A percentile compares a stretch with the other conserved stretches of the same genome.
Evolutionary conservation across 2,888 invertebrate genomes (phyloP).

Genomic region (Pelosia muscerda): DNA sequence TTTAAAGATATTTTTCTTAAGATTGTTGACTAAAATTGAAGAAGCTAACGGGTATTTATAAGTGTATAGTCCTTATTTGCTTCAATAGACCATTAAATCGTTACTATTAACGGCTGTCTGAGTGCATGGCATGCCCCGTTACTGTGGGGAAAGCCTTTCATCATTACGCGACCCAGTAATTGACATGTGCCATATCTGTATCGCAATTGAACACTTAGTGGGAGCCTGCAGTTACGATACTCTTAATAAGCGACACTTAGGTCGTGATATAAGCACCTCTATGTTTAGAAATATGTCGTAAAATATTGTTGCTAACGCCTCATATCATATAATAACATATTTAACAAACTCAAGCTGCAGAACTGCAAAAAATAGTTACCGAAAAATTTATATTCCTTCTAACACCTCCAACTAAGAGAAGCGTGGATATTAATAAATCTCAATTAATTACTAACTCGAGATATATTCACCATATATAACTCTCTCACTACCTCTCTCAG

Average conservation of each 20-base stretch:
- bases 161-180: constrained; percentile 52
- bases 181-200: constrained; percentile 51
- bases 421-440: background rate
- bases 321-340: background rate
- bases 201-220: constrained; percentile 36
- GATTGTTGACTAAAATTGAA: background rate
- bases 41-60: constrained; percentile 6
- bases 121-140: constrained; percentile 45
- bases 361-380: no score
- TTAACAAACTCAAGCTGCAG: no score
- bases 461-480: background rate
- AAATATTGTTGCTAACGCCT: background rate
- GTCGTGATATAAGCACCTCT: background rate
- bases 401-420: background rate
- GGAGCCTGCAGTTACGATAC: constrained; percentile 2
- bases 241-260: constrained; percentile 5
- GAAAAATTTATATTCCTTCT: no score
- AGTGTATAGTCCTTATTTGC: constrained; percentile 29
- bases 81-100: constrained; percentile 49
- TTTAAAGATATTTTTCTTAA: background rate
- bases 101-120: constrained; percentile 38
- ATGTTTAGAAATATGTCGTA: background rate
- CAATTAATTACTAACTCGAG: background rate
- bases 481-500: background rate
- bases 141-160: constrained; percentile 46